Conservation (phyloP, 2,113 vertebrate genomes). For the Anseranas semipalmata region DNA sequence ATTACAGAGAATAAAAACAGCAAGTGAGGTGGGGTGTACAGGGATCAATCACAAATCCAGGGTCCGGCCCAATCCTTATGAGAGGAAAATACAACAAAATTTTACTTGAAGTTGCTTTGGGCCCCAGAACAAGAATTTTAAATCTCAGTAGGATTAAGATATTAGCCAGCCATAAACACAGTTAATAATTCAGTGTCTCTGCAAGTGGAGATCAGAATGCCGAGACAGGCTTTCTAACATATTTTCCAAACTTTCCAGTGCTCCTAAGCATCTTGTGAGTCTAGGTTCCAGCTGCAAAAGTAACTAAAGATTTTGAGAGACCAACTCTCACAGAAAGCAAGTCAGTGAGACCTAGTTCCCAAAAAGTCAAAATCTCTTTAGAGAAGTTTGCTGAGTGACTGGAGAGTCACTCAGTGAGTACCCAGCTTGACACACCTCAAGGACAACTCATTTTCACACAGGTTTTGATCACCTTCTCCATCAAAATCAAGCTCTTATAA, state of each 20-base stretch:
- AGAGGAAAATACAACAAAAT: background rate
- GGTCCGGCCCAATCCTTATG: background rate
- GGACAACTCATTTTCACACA: background rate
- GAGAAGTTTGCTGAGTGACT: background rate
- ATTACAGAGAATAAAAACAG: background rate
- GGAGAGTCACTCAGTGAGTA: background rate
- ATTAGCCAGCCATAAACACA: background rate
- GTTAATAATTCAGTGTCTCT: background rate
- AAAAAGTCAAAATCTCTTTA: background rate
- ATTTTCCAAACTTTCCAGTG: background rate
- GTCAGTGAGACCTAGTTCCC: background rate
- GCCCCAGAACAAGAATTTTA: background rate
- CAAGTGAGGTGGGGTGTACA: background rate
- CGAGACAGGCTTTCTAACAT: background rate
- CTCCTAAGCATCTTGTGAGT: background rate
- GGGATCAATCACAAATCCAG: background rate
- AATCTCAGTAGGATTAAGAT: slow-evolving; percentile 14
- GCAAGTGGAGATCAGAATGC: background rate
- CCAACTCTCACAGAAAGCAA: background rate
- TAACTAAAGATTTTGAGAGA: background rate
- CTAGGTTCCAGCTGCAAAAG: background rate
- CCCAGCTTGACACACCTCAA: background rate
- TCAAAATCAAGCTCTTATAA: background rate
- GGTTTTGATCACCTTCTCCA: background rate
- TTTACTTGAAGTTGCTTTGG: background rate